These are phyloP conservation scores for Brachirus orientalis DNA, from an alignment of 2,113 vertebrate species.

Conservation along the genomic window DNA sequence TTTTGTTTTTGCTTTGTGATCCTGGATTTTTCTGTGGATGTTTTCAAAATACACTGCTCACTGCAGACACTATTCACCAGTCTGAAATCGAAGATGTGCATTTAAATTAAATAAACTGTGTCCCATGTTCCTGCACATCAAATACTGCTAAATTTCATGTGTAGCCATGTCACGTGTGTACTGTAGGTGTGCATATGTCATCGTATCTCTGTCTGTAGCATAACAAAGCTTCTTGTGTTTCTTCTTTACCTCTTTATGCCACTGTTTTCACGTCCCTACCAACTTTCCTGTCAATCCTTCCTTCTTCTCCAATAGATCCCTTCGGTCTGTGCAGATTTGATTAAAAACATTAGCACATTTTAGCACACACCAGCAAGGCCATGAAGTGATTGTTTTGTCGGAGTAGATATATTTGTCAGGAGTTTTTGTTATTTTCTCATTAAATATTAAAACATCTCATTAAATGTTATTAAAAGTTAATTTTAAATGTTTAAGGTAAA, in stretches of 20 bases:
- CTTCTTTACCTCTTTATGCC: constrained; percentile 56
- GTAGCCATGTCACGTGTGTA: constrained; percentile 10
- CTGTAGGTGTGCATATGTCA: not conserved
- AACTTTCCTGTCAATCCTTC: constrained; percentile 62
- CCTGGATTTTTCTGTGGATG: no score
- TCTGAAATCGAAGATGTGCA: no score
- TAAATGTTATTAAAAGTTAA: not conserved
- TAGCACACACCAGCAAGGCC: constrained; percentile 3
- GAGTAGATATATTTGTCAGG: constrained; percentile 9
- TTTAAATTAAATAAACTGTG: not conserved
- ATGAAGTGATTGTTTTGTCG: constrained; percentile 7
- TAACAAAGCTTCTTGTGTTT: constrained; percentile 50
- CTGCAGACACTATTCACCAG: no score
- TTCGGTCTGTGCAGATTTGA: constrained; percentile 72
- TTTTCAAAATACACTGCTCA: no score
- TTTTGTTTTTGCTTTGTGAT: not conserved
- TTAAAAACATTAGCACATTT: constrained; percentile 37
- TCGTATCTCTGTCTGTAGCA: constrained; percentile 7
- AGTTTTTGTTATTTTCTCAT: constrained; percentile 8
- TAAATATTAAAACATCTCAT: not conserved
- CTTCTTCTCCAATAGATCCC: constrained; percentile 68
- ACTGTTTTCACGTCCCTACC: constrained; percentile 56
- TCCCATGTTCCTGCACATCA: constrained; percentile 52
- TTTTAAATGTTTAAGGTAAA: constrained; percentile 13
- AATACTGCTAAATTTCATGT: no score